Evolutionary conservation across 2,888 invertebrate species (phyloP).

Genomic region (Melanostoma mellinum): DNA sequence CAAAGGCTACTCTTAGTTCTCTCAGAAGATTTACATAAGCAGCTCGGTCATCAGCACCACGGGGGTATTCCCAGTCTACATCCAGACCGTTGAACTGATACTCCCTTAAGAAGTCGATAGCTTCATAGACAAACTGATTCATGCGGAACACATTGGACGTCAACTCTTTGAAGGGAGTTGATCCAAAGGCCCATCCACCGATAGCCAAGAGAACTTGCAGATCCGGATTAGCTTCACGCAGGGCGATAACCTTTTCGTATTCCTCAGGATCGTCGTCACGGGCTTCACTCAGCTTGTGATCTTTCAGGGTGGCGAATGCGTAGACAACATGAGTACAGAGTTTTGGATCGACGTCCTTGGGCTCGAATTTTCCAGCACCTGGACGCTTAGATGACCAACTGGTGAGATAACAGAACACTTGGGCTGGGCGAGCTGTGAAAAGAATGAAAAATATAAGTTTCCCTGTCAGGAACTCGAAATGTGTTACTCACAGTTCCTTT

Average conservation of each 20-base stretch:
- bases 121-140: constrained; percentile 97
- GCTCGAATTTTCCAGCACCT: constrained; percentile 93
- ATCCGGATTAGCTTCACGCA: constrained; percentile 94
- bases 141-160: constrained; percentile 95
- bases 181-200: constrained; percentile 98
- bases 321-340: constrained; percentile 97
- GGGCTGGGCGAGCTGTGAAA: constrained; percentile 89
- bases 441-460: not conserved
- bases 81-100: constrained; percentile 96
- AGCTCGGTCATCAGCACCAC: constrained; percentile 92
- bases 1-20: constrained; percentile 94
- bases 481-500: constrained; percentile 85
- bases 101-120: constrained; percentile 94
- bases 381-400: constrained; percentile 97
- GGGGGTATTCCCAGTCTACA: constrained; percentile 96
- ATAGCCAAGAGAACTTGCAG: constrained; percentile 93
- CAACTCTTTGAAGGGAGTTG: constrained; percentile 95
- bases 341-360: constrained; percentile 93
- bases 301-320: constrained; percentile 95
- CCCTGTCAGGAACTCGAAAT: too few relatives aligned
- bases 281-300: constrained; percentile 90
- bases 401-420: constrained; percentile 97
- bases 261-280: constrained; percentile 92
- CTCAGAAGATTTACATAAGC: constrained; percentile 91
- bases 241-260: constrained; percentile 92